phyloP scores from a whole-genome alignment of 2,113 vertebrate species.

The Vulpes lagopus region DNA sequence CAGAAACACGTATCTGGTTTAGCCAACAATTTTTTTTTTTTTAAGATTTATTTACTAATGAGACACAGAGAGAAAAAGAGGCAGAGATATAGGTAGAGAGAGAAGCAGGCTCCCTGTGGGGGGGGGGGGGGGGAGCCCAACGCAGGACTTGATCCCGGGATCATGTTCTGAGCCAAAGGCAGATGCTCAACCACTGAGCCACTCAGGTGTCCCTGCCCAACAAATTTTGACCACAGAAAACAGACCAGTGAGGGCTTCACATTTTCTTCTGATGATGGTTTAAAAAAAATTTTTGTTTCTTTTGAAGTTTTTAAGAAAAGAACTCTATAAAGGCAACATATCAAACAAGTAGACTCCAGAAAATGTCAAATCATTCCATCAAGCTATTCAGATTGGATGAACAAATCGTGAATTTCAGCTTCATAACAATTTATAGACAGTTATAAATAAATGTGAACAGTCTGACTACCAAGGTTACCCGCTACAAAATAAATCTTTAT shows the following conservation, averaged over 20 bases:
- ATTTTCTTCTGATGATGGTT: neutral
- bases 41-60: too few relatives aligned
- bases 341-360: constrained; percentile 6
- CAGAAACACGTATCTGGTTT: neutral
- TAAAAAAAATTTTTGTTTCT: neutral
- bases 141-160: too few relatives aligned
- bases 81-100: too few relatives aligned
- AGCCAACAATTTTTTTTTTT: too few relatives aligned
- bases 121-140: too few relatives aligned
- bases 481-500: neutral
- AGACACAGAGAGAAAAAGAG: too few relatives aligned
- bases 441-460: constrained; percentile 31
- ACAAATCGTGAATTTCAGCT: neutral
- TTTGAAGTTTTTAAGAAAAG: constrained; percentile 24
- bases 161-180: too few relatives aligned
- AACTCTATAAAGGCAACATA: neutral
- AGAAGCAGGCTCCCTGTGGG: too few relatives aligned
- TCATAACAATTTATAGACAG: constrained; percentile 11
- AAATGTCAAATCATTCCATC: constrained; percentile 32
- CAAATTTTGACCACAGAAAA: neutral
- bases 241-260: neutral
- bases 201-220: neutral
- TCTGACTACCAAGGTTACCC: neutral
- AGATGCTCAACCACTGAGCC: too few relatives aligned
- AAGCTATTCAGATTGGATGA: neutral